Evolutionary conservation across 2,797 vertebrate species (phyloP).

Genomic region (Myiothlypis chrysogaster): DNA sequence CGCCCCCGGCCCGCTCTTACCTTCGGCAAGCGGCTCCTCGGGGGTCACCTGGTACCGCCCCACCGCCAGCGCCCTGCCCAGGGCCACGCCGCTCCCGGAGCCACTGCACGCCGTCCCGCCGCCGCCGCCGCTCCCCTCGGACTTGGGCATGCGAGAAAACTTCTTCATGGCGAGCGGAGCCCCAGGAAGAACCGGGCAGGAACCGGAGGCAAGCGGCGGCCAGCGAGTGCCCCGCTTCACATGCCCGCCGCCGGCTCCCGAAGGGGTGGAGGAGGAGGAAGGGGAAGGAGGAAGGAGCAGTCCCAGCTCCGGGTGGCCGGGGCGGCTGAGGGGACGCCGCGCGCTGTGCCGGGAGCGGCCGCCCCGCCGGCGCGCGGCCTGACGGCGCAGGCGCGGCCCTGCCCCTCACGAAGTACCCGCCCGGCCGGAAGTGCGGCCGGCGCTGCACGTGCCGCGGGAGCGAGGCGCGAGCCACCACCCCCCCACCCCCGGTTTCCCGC

Average conservation of each 20-base stretch:
- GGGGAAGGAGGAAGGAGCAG: too few species aligned
- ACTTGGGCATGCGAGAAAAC: conserved; percentile 94
- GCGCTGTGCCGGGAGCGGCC: neutral
- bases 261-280: too few species aligned
- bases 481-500: too few species aligned
- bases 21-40: conserved; percentile 45
- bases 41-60: conserved; percentile 66
- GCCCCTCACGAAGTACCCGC: neutral
- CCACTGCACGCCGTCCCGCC: neutral
- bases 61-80: conserved; percentile 75
- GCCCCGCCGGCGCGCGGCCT: neutral
- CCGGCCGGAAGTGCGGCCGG: neutral
- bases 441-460: neutral
- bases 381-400: neutral
- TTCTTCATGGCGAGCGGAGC: conserved; percentile 86
- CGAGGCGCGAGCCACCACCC: neutral
- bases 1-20: neutral
- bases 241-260: neutral
- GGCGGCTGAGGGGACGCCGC: neutral
- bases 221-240: neutral
- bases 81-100: neutral
- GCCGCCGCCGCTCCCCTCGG: conserved; percentile 81
- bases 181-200: neutral
- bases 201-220: neutral
- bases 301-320: neutral